phyloP scores from a whole-genome alignment of 2,797 vertebrate genomes.

The Lepilemur ruficaudatus region DNA sequence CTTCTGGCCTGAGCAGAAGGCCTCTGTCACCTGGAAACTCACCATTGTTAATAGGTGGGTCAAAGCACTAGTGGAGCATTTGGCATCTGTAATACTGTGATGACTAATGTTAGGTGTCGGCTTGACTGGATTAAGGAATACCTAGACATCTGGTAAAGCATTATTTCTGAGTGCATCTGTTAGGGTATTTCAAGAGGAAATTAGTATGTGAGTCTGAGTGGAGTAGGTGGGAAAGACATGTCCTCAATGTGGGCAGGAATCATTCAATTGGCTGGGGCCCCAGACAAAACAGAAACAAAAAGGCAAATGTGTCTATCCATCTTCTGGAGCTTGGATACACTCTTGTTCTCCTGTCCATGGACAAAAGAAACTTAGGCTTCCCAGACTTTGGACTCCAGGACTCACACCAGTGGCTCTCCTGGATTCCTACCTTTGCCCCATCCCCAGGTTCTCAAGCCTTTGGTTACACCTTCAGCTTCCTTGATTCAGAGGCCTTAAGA shows the following conservation, averaged over 20 bases:
- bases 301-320: not conserved
- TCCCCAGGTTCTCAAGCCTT: not conserved
- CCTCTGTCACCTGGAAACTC: not conserved
- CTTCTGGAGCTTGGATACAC: no score
- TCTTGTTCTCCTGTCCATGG: not conserved
- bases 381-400: not conserved
- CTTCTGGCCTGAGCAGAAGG: not conserved
- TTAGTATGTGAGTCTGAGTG: not conserved
- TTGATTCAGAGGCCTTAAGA: not conserved
- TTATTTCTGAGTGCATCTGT: not conserved
- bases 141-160: not conserved
- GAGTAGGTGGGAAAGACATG: not conserved
- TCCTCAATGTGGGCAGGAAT: not conserved
- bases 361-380: not conserved
- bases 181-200: not conserved
- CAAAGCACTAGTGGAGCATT: not conserved
- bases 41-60: not conserved
- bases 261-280: not conserved
- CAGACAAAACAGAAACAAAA: not conserved
- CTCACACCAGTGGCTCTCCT: not conserved
- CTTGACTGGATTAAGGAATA: not conserved
- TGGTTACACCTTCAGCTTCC: not conserved
- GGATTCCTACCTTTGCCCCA: not conserved
- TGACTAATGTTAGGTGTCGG: not conserved
- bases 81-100: not conserved